A percentile compares a stretch with the other conserved stretches of the same genome.
Evolutionary conservation across 2,113 vertebrate species (phyloP).

Genomic region (Notechis scutatus): DNA sequence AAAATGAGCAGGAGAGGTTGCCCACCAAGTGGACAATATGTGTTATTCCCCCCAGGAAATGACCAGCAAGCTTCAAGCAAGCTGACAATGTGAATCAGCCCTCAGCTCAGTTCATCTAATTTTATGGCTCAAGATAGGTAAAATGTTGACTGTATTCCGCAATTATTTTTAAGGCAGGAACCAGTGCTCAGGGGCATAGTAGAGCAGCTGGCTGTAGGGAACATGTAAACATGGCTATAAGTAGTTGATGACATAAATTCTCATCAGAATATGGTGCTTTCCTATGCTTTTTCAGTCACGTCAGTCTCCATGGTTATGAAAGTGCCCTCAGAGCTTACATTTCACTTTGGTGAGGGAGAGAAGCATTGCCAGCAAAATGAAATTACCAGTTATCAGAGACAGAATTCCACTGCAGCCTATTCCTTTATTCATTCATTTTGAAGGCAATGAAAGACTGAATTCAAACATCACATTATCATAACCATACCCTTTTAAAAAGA

Average conservation of each 20-base stretch:
- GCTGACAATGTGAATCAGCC: not conserved
- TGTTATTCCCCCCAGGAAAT: not conserved
- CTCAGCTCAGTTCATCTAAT: not conserved
- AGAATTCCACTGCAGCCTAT: not conserved
- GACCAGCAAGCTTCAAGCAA: not conserved
- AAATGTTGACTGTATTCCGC: accelerated
- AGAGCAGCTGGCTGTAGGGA: slow-evolving; percentile 50
- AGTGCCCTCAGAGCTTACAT: not conserved
- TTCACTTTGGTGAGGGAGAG: not conserved
- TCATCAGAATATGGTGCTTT: accelerated
- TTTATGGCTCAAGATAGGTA: not conserved
- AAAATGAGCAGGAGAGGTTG: not conserved
- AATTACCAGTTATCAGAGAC: not conserved
- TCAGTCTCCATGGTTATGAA: not conserved
- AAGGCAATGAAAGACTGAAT: not conserved
- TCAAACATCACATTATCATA: not conserved
- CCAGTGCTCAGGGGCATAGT: not conserved
- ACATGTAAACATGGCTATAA: not conserved
- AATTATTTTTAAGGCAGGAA: slow-evolving; percentile 37
- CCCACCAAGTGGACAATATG: not conserved
- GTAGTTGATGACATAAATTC: not conserved
- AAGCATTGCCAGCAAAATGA: not conserved
- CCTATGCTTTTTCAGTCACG: not conserved
- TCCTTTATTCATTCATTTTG: not conserved
- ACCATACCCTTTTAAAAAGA: not conserved